Evolutionary conservation across 2,113 vertebrate species (phyloP).

Genomic region (Notiomystis cincta): DNA sequence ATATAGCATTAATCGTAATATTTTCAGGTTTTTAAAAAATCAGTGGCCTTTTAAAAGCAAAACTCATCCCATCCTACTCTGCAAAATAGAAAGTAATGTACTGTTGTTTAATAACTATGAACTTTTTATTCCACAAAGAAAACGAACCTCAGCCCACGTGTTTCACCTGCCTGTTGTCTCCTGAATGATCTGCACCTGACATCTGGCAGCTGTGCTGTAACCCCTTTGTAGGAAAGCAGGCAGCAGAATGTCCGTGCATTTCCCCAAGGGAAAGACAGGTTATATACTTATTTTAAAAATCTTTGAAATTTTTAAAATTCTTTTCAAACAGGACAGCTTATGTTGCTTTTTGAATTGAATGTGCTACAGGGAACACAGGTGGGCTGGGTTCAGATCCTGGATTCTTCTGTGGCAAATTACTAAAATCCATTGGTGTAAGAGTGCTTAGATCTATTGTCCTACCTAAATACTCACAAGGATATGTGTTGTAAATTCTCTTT

Average conservation of each 20-base stretch:
- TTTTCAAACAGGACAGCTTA: no score
- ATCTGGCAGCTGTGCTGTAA: not conserved
- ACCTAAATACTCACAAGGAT: not conserved
- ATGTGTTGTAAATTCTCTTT: not conserved
- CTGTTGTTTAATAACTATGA: not conserved
- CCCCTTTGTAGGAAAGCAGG: not conserved
- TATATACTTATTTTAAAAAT: not conserved
- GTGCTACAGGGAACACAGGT: not conserved
- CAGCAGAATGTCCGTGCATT: not conserved
- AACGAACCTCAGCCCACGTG: accelerated
- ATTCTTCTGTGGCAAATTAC: not conserved
- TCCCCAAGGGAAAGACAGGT: not conserved
- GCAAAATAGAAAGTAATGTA: not conserved
- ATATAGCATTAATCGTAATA: not conserved
- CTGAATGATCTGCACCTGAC: not conserved
- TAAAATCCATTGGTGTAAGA: not conserved
- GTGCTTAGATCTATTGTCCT: not conserved
- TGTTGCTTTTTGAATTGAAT: not conserved
- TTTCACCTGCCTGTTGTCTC: not conserved
- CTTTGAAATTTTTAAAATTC: no score
- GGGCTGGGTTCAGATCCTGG: not conserved
- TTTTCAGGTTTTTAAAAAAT: constrained; percentile 26
- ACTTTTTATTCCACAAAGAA: not conserved
- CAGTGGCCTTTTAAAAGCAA: not conserved
- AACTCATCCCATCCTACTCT: not conserved